These are phyloP conservation scores for Sciurus vulgaris DNA, from an alignment of 2,797 vertebrate species.

Conservation along the genomic window DNA sequence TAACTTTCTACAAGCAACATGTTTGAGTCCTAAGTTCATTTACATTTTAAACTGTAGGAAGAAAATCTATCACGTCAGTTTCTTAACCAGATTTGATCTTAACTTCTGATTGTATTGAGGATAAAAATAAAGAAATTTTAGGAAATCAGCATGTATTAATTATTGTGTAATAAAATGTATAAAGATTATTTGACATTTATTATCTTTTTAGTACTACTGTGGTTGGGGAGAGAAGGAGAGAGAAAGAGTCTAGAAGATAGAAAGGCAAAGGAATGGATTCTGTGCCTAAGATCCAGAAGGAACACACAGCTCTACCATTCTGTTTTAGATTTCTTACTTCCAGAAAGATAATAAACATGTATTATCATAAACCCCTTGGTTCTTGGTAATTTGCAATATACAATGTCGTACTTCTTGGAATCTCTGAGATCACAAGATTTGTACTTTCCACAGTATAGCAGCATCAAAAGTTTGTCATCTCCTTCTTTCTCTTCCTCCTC, in stretches of 20 bases:
- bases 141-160: not conserved
- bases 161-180: not conserved
- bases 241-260: not conserved
- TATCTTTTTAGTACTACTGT: not conserved
- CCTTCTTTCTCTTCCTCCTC: too few relatives aligned
- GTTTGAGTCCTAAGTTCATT: not conserved
- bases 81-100: not conserved
- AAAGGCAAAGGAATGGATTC: not conserved
- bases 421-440: not conserved
- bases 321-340: not conserved
- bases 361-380: not conserved
- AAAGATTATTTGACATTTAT: not conserved
- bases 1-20: not conserved
- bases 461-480: not conserved
- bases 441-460: not conserved
- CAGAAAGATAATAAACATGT: not conserved
- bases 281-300: not conserved
- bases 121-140: not conserved
- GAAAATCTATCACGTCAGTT: not conserved
- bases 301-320: not conserved
- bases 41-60: not conserved
- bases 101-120: not conserved
- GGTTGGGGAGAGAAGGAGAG: too few relatives aligned
- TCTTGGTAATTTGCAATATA: not conserved
- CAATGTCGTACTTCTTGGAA: not conserved